phyloP scores from a whole-genome alignment of 2,113 vertebrate species.

The Passer domesticus region DNA sequence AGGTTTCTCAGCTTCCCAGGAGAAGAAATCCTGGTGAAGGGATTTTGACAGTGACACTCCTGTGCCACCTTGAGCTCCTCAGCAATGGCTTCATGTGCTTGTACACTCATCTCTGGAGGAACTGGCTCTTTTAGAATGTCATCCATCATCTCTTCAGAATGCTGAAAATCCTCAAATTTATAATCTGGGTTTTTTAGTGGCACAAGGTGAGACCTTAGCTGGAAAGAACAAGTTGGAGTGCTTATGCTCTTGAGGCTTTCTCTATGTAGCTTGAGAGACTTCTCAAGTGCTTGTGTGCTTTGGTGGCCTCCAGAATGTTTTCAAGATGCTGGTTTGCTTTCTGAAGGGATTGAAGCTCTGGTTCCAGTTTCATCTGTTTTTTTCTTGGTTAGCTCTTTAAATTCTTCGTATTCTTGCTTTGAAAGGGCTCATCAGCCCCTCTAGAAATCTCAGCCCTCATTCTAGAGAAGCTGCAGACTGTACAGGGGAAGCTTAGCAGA shows the following conservation, averaged over 20 bases:
- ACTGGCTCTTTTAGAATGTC: conserved; percentile 83
- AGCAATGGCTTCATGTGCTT: conserved; percentile 85
- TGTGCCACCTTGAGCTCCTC: conserved; percentile 87
- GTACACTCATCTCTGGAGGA: conserved; percentile 86
- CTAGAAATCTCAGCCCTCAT: too few species aligned
- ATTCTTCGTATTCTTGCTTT: too few species aligned
- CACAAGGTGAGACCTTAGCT: conserved; percentile 79
- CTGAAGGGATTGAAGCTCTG: conserved; percentile 88
- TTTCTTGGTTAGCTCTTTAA: conserved; percentile 57
- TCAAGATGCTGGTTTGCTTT: conserved; percentile 92
- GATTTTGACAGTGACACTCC: conserved; percentile 39
- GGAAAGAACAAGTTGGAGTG: conserved; percentile 88
- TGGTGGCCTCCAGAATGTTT: conserved; percentile 92
- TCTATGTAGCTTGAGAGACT: conserved; percentile 88
- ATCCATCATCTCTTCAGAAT: conserved; percentile 26
- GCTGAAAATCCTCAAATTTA: conserved; percentile 29
- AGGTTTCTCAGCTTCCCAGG: too few species aligned
- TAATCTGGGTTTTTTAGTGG: conserved; percentile 80
- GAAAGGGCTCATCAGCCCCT: too few species aligned
- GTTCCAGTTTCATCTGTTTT: conserved; percentile 87
- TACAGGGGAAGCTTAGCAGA: too few species aligned
- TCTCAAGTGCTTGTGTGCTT: conserved; percentile 82
- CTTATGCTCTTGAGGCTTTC: conserved; percentile 93
- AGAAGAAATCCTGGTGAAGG: too few species aligned
- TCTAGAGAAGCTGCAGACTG: too few species aligned